Percentiles rank a stretch among this genome's conserved stretches.
Conservation (phyloP, 2,888 invertebrate genomes). For the Tenthredo mesomela region DNA sequence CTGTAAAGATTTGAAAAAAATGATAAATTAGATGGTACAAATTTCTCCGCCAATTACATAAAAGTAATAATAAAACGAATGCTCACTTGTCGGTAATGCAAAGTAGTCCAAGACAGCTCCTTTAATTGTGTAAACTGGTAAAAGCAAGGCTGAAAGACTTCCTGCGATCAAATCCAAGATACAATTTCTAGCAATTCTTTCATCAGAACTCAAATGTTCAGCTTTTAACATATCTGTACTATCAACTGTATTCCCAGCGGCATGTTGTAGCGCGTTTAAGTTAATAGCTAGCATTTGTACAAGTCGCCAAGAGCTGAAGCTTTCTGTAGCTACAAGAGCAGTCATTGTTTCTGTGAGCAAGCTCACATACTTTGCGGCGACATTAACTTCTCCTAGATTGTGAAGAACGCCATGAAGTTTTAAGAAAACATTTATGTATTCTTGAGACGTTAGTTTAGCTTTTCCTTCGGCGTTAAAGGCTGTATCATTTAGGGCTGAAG, state of each 20-base stretch:
- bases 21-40: conserved; percentile 21
- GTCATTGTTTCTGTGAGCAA: conserved; percentile 86
- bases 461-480: conserved; percentile 71
- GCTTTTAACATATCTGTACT: conserved; percentile 76
- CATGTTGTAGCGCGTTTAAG: conserved; percentile 85
- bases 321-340: conserved; percentile 88
- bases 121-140: conserved; percentile 86
- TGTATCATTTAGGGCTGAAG: conserved; percentile 79
- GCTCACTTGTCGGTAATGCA: conserved; percentile 85
- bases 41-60: neutral
- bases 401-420: conserved; percentile 83
- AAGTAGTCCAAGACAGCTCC: conserved; percentile 83
- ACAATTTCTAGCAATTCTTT: conserved; percentile 81
- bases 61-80: conserved; percentile 28
- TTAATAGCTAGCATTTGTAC: conserved; percentile 90
- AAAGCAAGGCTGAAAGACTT: conserved; percentile 84
- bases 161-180: conserved; percentile 84
- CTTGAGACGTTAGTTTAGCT: conserved; percentile 82
- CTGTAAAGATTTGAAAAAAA: conserved; percentile 76
- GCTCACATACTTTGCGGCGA: conserved; percentile 83
- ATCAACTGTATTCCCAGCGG: conserved; percentile 76
- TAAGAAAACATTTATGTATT: conserved; percentile 82
- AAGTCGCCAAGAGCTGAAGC: conserved; percentile 87
- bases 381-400: conserved; percentile 80
- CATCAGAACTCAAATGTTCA: conserved; percentile 80